Conservation (phyloP, 2,797 vertebrate species). For the Labroides dimidiatus region DNA sequence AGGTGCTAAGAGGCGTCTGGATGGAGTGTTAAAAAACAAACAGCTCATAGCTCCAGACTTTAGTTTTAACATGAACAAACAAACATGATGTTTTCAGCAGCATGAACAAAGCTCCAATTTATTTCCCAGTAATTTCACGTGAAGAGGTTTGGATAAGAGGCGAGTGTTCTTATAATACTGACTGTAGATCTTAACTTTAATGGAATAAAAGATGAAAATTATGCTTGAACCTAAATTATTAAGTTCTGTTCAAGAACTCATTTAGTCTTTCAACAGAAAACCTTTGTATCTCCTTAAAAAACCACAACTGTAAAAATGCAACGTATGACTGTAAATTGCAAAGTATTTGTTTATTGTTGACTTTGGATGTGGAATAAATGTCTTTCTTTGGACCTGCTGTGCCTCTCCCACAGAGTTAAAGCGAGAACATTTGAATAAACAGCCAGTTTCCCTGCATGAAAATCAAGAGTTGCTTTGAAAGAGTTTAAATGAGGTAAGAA, state of each 20-base stretch:
- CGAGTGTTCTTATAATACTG: constrained; percentile 24
- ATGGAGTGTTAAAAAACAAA: constrained; percentile 35
- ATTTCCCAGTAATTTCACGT: too few species aligned
- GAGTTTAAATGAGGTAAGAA: background rate
- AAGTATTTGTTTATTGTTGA: constrained; percentile 71
- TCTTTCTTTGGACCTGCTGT: constrained; percentile 60
- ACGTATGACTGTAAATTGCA: constrained; percentile 76
- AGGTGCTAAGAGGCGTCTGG: constrained; percentile 21
- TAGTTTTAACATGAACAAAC: constrained; percentile 20
- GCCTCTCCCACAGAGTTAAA: constrained; percentile 21
- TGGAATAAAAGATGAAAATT: constrained; percentile 31
- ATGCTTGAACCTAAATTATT: constrained; percentile 78
- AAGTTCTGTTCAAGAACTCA: constrained; percentile 52
- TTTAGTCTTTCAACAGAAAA: constrained; percentile 51
- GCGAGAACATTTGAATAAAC: constrained; percentile 25
- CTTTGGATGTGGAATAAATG: constrained; percentile 76
- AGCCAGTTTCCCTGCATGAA: background rate
- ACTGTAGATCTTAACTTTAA: constrained; percentile 56
- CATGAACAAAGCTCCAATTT: too few species aligned
- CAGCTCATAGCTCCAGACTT: too few species aligned
- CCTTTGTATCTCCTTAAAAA: constrained; percentile 47
- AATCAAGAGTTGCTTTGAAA: background rate
- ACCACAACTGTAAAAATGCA: constrained; percentile 74
- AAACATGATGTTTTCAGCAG: too few species aligned
- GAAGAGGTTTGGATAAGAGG: constrained; percentile 18